Percentiles rank a stretch among this genome's conserved stretches.
Conservation (phyloP, 1,140 invertebrate species). For the Marisa cornuarietis region DNA sequence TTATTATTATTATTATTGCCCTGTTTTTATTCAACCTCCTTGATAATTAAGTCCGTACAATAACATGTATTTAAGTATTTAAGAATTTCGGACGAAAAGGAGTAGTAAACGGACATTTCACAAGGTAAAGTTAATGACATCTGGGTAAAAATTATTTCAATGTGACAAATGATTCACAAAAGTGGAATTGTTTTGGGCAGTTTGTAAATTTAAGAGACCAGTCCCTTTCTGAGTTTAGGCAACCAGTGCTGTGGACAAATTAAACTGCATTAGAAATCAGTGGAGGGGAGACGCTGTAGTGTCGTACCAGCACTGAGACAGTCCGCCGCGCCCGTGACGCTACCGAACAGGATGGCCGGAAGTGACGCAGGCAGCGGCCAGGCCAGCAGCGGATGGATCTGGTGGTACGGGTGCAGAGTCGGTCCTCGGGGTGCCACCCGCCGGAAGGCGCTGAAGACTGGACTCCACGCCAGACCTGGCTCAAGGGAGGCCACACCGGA, state of each 20-base stretch:
- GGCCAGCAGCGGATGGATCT: neutral
- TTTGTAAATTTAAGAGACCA: no score
- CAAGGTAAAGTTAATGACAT: no score
- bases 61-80: no score
- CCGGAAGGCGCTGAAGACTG: conserved; percentile 30
- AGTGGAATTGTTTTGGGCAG: no score
- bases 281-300: neutral
- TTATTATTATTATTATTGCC: no score
- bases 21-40: no score
- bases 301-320: neutral
- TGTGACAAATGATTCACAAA: no score
- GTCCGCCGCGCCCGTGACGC: neutral
- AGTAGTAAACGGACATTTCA: no score
- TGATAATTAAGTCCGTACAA: no score
- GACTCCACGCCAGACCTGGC: conserved; percentile 18
- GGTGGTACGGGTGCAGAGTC: neutral
- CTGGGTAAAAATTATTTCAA: no score
- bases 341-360: conserved; percentile 15
- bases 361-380: conserved; percentile 11
- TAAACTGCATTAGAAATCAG: neutral
- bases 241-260: neutral
- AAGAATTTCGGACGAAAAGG: no score
- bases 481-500: neutral
- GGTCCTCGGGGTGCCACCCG: conserved; percentile 24
- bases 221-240: no score